Evolutionary conservation across 1,140 invertebrate species (phyloP), one percentile per base, ranked within the genome.

Genomic region (Atta colombica): DNA sequence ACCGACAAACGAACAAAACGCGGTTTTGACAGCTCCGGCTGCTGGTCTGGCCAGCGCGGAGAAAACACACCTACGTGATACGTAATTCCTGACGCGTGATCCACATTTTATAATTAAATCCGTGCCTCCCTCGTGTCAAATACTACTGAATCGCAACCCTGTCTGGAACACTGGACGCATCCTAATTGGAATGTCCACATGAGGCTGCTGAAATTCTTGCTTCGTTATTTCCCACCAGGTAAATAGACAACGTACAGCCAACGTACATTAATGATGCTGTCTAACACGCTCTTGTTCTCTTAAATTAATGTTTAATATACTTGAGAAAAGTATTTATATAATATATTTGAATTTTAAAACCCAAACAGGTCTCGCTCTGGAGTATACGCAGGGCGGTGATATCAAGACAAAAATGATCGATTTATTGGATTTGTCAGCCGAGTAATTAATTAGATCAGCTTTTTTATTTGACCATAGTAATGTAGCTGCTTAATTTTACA

Each of bases 151-250:
- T 31, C 31, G 53, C 69, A 14, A 60, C 12, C 16, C 60, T 81
- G 63, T 85, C 65, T 49, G 21, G 68, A 85, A 86, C 82, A 90
- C 80, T 58, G 55, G 21, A 81, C 82, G 53, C 31, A 18, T n/a
- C 55, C 51, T 90, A 88, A 90, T 86, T 91, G 71, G 60, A 86
- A 78, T 86, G 66, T 88, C 77, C 74, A 91, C 68, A 97, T 97
- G 97, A 97, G 96, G 93, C 93, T 97, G 58, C 93, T 96, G 51
- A 97, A 96, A 94, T 96, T 97, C 90, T 96, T 97, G 91, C 92
- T 97, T 10, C 95, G 97, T 85, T 97, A 97, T 91, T 96, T 97
- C 92, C 97, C 97, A 21, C 97, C 97, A 90, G 95, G 95, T 95
- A 93, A 92, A 71, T 39, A 39, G 6, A 39, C 31, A 35, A 35